phyloP scores from a whole-genome alignment of 2,888 invertebrate genomes.

The Diarsia brunnea region DNA sequence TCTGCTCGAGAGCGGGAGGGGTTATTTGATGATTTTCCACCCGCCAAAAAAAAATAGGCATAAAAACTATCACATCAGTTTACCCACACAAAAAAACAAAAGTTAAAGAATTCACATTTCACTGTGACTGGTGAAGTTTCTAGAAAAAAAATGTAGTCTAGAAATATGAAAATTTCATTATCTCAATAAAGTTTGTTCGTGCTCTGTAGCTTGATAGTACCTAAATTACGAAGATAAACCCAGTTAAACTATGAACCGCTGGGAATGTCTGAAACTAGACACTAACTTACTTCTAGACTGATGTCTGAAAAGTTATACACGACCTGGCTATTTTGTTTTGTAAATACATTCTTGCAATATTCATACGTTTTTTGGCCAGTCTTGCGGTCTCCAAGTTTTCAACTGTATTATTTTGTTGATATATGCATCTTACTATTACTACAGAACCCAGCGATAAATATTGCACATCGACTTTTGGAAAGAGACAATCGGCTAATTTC shows the following conservation, averaged over 20 bases:
- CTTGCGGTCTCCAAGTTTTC: background rate
- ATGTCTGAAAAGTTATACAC: constrained; percentile 28
- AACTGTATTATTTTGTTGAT: background rate
- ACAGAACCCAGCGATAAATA: no score
- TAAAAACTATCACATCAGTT: no score
- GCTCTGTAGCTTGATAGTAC: background rate
- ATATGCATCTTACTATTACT: background rate
- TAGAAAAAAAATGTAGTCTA: background rate
- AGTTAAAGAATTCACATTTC: background rate
- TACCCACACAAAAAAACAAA: no score
- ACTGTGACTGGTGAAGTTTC: background rate
- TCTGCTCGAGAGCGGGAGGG: no score
- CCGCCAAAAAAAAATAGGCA: no score
- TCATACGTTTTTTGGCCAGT: background rate
- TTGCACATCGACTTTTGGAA: no score
- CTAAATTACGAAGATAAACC: constrained; percentile 4
- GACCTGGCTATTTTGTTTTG: constrained; percentile 25
- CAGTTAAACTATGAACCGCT: background rate
- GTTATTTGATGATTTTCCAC: no score
- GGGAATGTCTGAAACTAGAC: background rate
- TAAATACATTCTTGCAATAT: constrained; percentile 18
- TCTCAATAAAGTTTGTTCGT: background rate
- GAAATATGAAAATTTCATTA: background rate
- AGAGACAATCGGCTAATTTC: no score
- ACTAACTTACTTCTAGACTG: constrained; percentile 29